Conservation (phyloP, 2,797 vertebrate genomes). For the Pterois miles region DNA sequence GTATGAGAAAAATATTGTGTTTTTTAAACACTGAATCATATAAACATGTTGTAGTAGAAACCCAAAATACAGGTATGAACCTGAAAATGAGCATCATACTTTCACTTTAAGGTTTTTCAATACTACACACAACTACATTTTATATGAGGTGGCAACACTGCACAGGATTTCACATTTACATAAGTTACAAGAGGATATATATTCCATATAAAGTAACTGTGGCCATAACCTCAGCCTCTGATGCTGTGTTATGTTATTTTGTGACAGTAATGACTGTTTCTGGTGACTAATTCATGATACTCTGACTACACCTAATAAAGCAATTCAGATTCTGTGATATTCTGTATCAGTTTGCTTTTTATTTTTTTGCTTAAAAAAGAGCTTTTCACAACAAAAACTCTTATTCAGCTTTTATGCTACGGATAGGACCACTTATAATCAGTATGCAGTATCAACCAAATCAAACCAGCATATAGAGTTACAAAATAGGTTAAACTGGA, state of each 20-base stretch:
- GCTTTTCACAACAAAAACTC: not conserved
- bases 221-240: not conserved
- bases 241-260: not conserved
- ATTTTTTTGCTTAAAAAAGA: not conserved
- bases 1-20: too few relatives aligned
- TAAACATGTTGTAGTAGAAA: too few relatives aligned
- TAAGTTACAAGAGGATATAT: not conserved
- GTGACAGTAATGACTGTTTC: not conserved
- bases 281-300: not conserved
- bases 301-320: not conserved
- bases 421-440: too few relatives aligned
- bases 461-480: not conserved
- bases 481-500: not conserved
- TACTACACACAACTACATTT: not conserved
- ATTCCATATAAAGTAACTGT: not conserved
- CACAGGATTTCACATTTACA: not conserved
- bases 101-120: not conserved
- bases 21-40: too few relatives aligned
- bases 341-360: not conserved
- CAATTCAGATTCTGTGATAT: not conserved
- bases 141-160: not conserved
- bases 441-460: not conserved
- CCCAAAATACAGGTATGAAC: too few relatives aligned
- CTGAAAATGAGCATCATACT: too few relatives aligned
- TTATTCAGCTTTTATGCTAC: not conserved